Evolutionary conservation across 1,140 invertebrate species (phyloP).

Genomic region (Anastrepha ludens): DNA sequence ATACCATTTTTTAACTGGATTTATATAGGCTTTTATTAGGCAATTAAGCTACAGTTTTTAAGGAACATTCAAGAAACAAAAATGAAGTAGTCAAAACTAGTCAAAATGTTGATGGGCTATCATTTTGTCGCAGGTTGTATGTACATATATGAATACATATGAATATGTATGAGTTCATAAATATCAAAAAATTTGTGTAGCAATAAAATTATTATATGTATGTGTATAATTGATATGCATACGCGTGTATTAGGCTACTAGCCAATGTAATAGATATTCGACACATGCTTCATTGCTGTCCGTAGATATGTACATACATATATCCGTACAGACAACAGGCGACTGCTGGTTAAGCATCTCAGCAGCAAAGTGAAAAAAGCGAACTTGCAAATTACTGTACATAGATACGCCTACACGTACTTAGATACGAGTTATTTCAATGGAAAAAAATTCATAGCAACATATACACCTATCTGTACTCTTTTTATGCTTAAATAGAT

Average conservation of each 20-base stretch:
- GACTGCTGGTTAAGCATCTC: not conserved
- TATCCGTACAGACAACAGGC: not conserved
- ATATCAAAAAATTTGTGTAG: not conserved
- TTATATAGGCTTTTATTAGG: not conserved
- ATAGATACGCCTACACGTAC: not conserved
- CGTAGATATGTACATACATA: not conserved
- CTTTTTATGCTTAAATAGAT: not conserved
- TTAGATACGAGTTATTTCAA: not conserved
- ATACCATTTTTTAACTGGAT: not conserved
- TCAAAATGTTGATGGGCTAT: no score
- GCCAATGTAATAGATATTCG: not conserved
- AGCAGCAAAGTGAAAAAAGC: not conserved
- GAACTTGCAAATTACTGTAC: not conserved
- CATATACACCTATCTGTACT: no score
- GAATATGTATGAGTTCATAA: not conserved
- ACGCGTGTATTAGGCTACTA: slow-evolving; percentile 13
- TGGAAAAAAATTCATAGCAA: not conserved
- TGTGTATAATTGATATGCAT: slow-evolving; percentile 6
- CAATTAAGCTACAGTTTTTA: no score
- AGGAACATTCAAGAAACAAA: no score
- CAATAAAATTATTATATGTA: not conserved
- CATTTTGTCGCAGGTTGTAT: not conserved
- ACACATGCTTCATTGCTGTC: not conserved
- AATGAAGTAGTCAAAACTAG: no score
- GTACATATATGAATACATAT: not conserved